phyloP scores from a whole-genome alignment of 2,888 invertebrate genomes.

The Cacoxenus indagator region DNA sequence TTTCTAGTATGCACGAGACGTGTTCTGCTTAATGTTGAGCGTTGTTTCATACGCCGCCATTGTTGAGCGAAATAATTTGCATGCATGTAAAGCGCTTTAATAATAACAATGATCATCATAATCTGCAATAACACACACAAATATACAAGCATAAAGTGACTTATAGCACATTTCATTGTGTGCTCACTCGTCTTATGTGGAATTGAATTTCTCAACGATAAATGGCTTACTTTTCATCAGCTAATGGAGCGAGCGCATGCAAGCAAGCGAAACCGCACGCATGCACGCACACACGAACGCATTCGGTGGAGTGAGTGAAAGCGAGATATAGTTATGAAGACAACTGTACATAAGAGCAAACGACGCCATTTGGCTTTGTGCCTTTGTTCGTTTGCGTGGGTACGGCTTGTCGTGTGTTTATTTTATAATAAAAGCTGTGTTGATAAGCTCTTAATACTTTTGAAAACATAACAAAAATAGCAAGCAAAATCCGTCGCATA shows the following conservation, averaged over 20 bases:
- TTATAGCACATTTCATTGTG: background rate
- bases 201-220: constrained; percentile 23
- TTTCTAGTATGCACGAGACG: constrained; percentile 3
- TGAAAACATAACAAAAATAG: background rate
- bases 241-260: too few species aligned
- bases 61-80: background rate
- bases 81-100: constrained; percentile 9
- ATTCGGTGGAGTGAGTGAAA: too few species aligned
- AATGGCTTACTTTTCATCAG: too few species aligned
- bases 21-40: background rate
- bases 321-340: too few species aligned
- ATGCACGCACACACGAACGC: too few species aligned
- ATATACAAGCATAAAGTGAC: background rate
- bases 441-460: background rate
- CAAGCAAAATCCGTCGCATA: background rate
- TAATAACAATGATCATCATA: constrained; percentile 1
- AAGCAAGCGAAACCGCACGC: too few species aligned
- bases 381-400: background rate
- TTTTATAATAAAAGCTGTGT: background rate
- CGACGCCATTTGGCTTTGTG: background rate
- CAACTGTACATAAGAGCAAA: too few species aligned
- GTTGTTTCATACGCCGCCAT: background rate
- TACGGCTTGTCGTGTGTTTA: background rate
- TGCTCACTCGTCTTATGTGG: background rate
- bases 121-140: background rate